Evolutionary conservation across 2,113 vertebrate species (phyloP), one percentile per base, ranked within the genome.

Genomic region (Mionectes macconnelli): DNA sequence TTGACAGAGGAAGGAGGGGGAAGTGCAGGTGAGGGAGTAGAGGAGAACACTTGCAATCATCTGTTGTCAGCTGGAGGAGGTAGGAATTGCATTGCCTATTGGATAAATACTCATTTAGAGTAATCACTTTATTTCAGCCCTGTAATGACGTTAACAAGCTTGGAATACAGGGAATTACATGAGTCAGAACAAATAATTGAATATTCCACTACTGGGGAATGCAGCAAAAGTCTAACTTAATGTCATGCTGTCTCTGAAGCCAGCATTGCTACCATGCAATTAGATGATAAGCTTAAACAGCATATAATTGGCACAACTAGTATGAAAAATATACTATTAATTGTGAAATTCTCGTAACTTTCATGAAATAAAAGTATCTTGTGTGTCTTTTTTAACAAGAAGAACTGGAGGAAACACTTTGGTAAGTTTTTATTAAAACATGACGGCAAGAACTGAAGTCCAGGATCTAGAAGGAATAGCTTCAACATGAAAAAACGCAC

Each of bases 281-380:
- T 99, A 98, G 98, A 98, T 98, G 98, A 99, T 98, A 98, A 98
- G 98, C 98, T 99, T 99, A 99, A 99, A 98, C 98, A 99, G 98
- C 98, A 98, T 98, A 99, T 98, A 98, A 99, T 97, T 98, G 98
- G 97, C 96, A 94, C 94, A 73, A 68, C 90, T 94, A 66, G 18
- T 90, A 94, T 92, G 96, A 87, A 95, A 97, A 97, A 96, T 91
- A 95, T 94, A 94, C 92, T 95, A 95, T 97, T 98, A 98, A 98
- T 98, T 98, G 97, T 85, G 96, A 97, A 93, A 57, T 85, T 93
- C 93, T 97, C 97, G 95, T 97, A 96, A 96, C 93, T 94, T 97
- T 30, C 66, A 83, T 49, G 76, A 90, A 89, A 94, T 33, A 82
- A 95, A 82, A 87, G 90, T 70, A 64, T 49, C 42, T 68, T 75